Conservation (phyloP, 2,888 invertebrate species). For the Patella caerulea region DNA sequence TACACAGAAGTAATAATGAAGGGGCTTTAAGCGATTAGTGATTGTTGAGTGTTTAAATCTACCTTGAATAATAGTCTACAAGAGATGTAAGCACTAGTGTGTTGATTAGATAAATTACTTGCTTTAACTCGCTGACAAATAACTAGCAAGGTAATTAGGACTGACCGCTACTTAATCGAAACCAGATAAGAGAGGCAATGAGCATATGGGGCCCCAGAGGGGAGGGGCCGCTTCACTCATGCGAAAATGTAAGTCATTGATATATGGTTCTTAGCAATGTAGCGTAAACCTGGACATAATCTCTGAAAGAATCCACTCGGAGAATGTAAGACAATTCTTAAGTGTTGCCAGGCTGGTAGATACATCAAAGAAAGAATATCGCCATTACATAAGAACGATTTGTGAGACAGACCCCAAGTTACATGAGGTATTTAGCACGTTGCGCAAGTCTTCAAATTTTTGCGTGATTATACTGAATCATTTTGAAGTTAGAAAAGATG, state of each 20-base stretch:
- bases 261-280: slow-evolving; percentile 9
- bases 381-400: slow-evolving; percentile 6
- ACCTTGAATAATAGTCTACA: slow-evolving; percentile 9
- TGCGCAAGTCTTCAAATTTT: background rate
- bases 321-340: slow-evolving; percentile 9
- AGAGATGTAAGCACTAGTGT: background rate
- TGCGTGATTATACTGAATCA: background rate
- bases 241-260: slow-evolving; percentile 8
- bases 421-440: background rate
- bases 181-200: background rate
- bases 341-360: background rate
- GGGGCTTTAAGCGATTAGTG: slow-evolving; percentile 8
- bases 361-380: background rate
- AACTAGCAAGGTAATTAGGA: slow-evolving; percentile 5
- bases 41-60: slow-evolving; percentile 13
- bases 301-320: background rate
- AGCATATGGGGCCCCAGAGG: slow-evolving; percentile 5
- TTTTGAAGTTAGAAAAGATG: background rate
- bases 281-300: slow-evolving; percentile 7
- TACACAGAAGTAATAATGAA: background rate
- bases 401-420: background rate
- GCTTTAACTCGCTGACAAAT: slow-evolving; percentile 5
- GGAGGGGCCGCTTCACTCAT: slow-evolving; percentile 4
- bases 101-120: slow-evolving; percentile 9
- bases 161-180: slow-evolving; percentile 3